phyloP scores from a whole-genome alignment of 2,113 vertebrate species.

The Hylia prasina region DNA sequence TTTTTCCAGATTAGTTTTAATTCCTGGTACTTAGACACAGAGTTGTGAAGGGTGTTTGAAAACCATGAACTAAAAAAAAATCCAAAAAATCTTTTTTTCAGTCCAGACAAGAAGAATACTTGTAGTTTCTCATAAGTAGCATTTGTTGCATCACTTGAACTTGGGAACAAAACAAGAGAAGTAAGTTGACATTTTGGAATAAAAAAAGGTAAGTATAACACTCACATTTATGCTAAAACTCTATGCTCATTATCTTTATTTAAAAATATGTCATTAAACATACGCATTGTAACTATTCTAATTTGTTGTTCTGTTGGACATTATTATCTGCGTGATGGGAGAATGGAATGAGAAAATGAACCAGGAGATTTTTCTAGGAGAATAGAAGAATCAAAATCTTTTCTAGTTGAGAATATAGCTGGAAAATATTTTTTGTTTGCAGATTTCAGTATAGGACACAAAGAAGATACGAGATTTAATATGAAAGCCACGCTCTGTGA shows the following conservation, averaged over 20 bases:
- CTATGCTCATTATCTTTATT: background rate
- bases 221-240: background rate
- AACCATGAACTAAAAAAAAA: background rate
- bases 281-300: background rate
- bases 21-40: background rate
- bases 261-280: background rate
- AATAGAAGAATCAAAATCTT: background rate
- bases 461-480: background rate
- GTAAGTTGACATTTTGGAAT: background rate
- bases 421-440: background rate
- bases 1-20: background rate
- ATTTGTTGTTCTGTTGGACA: background rate
- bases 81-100: background rate
- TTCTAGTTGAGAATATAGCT: background rate
- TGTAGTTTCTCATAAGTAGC: background rate
- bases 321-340: rapidly evolving
- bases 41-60: background rate
- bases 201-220: background rate
- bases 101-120: background rate
- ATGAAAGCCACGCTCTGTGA: background rate
- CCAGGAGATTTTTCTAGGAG: background rate
- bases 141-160: background rate
- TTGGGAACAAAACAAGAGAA: background rate
- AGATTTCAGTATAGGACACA: background rate
- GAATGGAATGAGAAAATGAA: background rate